Evolutionary conservation across 2,888 invertebrate species (phyloP), one percentile per base, ranked within the genome.

Genomic region (Chorisops tibialis): DNA sequence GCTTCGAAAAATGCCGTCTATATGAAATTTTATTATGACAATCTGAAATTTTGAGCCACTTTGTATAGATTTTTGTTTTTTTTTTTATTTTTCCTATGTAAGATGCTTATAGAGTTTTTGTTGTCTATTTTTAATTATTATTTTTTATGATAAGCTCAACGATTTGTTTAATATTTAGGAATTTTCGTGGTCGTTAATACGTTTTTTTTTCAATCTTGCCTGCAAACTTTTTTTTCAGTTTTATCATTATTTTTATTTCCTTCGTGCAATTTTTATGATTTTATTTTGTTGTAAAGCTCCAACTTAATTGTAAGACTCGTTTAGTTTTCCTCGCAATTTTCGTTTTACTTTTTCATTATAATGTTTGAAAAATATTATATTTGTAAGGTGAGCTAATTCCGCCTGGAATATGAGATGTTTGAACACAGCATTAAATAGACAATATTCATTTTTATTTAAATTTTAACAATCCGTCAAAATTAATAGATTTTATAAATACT

Each of bases 111-210:
- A 30, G 30, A 30, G 30, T 30, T 30, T 30, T 30, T 56, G 56
- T 56, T 56, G 56, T 43, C 56, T 56, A 56, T 56, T 30, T 56
- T 56, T 56, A 43, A 52, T 30, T 18, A 45, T 18, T 38, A 30
- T 37, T 41, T n/a, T 47, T 45, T 22, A 51, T 18, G 4, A 21
- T 54, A 14, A 30, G 30, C 6, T 30, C 11, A 48, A 48, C 19
- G 30, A 6, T 49, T 24, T 30, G 30, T n/a, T 52, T 52, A 52
- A n/a, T 12, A n/a, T 18, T 52, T 38, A 14, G 21, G 38, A 21
- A 39, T 38, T 11, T 2, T 14, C 22, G 38, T 24, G 16, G 43
- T 43, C 30, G 21, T 52, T 38, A 21, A n/a, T 11, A 54, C 7
- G 38, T 24, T 24, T 30, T 54, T 43, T n/a, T 30, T 21, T 50